Evolutionary conservation across 2,888 invertebrate species (phyloP), one percentile per base, ranked within the genome.

Genomic region (Holacanthella duospinosa): DNA sequence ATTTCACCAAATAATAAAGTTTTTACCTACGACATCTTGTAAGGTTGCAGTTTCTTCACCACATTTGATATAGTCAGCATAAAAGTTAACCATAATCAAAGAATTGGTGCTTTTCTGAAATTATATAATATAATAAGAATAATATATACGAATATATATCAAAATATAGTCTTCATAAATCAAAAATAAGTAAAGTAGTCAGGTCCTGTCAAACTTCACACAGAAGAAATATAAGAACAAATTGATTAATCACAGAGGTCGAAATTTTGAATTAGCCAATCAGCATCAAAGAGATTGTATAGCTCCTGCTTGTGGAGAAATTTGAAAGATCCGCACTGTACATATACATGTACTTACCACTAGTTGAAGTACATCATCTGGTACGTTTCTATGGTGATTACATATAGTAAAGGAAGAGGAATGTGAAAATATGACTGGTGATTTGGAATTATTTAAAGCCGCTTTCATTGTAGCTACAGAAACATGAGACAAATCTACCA

Each of bases 1-100:
- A 68, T 88, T 4, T 27, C 21, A 12, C 28, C n/a, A n/a, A n/a
- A 1, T n/a, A 29, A 27, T 6, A 16, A 28, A 25, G 21, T n/a
- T 62, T 79, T 77, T 75, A 83, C 83, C 86, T 75, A 91, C 85
- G 65, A 93, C 92, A 77, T 92, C 89, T 73, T 83, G 82, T 71
- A 91, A 82, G 1, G 86, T 87, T 36, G 91, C 88, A 74, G 85
- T 82, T 21, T 53, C 55, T 21, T 53, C 43, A 70, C 86, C 86
- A 77, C 93, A 93, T 68, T 88, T 86, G 75, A 93, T 85, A 77
- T 89, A 86, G 77, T 86, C 85, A 54, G 87, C 86, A 79, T 89
- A 92, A 79, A 93, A 93, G 79, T 90, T 92, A 71, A 93, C 86
- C 93, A 93, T 93, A 59, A 93, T 87, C 44, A 93, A 84, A 58